phyloP scores from a whole-genome alignment of 1,140 invertebrate species.

The Drosophila ercepeae region DNA sequence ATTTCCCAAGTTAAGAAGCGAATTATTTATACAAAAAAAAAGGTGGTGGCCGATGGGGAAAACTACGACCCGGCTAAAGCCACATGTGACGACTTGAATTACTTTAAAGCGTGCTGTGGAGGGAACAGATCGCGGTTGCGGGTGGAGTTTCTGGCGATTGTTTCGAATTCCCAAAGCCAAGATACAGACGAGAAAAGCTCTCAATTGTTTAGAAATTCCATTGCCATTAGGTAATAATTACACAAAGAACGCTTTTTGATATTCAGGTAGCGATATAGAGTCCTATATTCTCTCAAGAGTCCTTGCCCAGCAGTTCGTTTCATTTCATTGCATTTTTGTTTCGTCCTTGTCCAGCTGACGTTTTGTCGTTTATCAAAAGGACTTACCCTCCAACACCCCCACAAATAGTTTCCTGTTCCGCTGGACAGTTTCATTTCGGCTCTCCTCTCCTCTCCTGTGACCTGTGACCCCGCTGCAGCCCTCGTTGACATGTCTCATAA shows the following conservation, averaged over 20 bases:
- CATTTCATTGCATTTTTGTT: conserved; percentile 13
- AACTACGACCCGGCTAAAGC: conserved; percentile 17
- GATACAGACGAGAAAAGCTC: background rate
- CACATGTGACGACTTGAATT: conserved; percentile 56
- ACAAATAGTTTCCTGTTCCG: background rate
- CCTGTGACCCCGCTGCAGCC: conserved; percentile 11
- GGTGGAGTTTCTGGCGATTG: conserved; percentile 16
- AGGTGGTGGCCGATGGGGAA: background rate
- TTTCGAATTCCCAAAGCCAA: conserved; percentile 18
- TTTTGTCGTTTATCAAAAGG: conserved; percentile 35
- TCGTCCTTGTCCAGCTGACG: conserved; percentile 44
- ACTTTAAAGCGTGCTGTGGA: conserved; percentile 11
- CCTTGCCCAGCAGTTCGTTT: background rate
- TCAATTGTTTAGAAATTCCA: too few relatives aligned
- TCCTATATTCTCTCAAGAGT: too few relatives aligned
- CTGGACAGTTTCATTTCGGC: conserved; percentile 9
- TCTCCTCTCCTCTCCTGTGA: background rate
- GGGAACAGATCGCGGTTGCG: background rate
- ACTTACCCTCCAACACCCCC: conserved; percentile 7
- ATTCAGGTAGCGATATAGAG: background rate
- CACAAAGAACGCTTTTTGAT: background rate
- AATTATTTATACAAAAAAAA: conserved; percentile 52
- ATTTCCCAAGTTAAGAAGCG: conserved; percentile 38
- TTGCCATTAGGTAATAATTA: too few relatives aligned
- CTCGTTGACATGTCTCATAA: conserved; percentile 68